A percentile compares a stretch with the other conserved stretches of the same genome.
Evolutionary conservation across 2,888 invertebrate species (phyloP).

Genomic region (Oligia strigilis): DNA sequence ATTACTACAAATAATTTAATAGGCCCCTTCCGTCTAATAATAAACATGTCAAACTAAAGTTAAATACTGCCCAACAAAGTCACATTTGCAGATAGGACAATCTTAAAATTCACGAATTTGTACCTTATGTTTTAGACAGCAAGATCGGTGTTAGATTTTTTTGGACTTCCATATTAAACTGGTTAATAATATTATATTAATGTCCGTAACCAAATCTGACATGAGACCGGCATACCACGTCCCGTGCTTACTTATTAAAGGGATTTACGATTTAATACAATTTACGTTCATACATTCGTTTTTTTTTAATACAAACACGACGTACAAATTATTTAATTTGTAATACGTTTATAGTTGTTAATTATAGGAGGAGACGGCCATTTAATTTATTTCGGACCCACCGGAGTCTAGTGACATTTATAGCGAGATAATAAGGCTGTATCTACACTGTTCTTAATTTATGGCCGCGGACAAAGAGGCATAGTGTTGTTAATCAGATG

Average conservation of each 20-base stretch:
- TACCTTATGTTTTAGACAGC: conserved; percentile 64
- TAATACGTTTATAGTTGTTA: conserved; percentile 85
- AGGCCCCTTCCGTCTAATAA: conserved; percentile 87
- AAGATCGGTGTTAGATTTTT: conserved; percentile 50
- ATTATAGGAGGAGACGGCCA: conserved; percentile 77
- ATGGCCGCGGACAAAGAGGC: conserved; percentile 47
- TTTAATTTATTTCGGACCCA: conserved; percentile 81
- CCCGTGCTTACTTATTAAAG: conserved; percentile 84
- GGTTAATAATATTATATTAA: conserved; percentile 81
- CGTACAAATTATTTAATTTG: conserved; percentile 88
- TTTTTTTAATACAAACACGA: conserved; percentile 86
- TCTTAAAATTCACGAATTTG: conserved; percentile 53
- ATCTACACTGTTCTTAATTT: conserved; percentile 67
- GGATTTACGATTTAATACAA: conserved; percentile 87
- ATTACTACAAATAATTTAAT: conserved; percentile 89
- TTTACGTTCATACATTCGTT: conserved; percentile 79
- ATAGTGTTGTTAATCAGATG: conserved; percentile 41
- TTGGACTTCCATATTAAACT: conserved; percentile 55
- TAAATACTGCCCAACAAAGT: conserved; percentile 82
- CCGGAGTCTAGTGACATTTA: conserved; percentile 77
- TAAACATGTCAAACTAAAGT: conserved; percentile 88
- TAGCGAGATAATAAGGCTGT: conserved; percentile 76
- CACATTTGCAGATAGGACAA: conserved; percentile 62
- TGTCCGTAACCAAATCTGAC: conserved; percentile 87
- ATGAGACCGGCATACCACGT: conserved; percentile 83